phyloP scores from a whole-genome alignment of 2,797 vertebrate species.

The Peromyscus aztecus region DNA sequence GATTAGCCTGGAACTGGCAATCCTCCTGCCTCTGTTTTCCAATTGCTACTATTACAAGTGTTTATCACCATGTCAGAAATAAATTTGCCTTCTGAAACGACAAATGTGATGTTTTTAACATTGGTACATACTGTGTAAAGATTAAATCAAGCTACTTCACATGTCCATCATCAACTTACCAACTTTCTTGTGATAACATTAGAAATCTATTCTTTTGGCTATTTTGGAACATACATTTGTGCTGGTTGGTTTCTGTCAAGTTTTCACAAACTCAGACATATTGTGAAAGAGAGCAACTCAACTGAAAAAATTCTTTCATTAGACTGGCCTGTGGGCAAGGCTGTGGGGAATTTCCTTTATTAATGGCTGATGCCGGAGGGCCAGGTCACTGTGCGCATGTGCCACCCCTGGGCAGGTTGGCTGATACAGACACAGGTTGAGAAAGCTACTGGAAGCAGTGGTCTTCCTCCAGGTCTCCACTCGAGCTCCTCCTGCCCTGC shows the following conservation, averaged over 20 bases:
- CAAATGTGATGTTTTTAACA: not conserved
- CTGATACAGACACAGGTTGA: not conserved
- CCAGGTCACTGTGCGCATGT: not conserved
- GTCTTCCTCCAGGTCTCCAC: not conserved
- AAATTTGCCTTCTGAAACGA: not conserved
- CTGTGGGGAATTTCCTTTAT: not conserved
- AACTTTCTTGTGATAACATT: not conserved
- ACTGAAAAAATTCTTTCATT: not conserved
- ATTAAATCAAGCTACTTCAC: conserved; percentile 28
- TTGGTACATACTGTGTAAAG: not conserved
- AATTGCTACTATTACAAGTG: not conserved
- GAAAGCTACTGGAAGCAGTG: not conserved
- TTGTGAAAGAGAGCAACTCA: not conserved
- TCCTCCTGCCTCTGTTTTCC: not conserved
- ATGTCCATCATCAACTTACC: not conserved
- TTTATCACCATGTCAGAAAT: not conserved
- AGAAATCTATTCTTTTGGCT: not conserved
- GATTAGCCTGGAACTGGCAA: not conserved
- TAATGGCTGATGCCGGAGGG: not conserved
- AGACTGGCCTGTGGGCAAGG: not conserved
- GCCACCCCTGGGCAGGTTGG: not conserved
- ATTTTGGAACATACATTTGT: conserved; percentile 20
- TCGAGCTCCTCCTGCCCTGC: not conserved
- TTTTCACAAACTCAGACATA: not conserved
- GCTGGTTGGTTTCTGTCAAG: not conserved